Evolutionary conservation across 2,113 vertebrate species (phyloP), one percentile per base, ranked within the genome.

Genomic region (Sakesphorus luctuosus): DNA sequence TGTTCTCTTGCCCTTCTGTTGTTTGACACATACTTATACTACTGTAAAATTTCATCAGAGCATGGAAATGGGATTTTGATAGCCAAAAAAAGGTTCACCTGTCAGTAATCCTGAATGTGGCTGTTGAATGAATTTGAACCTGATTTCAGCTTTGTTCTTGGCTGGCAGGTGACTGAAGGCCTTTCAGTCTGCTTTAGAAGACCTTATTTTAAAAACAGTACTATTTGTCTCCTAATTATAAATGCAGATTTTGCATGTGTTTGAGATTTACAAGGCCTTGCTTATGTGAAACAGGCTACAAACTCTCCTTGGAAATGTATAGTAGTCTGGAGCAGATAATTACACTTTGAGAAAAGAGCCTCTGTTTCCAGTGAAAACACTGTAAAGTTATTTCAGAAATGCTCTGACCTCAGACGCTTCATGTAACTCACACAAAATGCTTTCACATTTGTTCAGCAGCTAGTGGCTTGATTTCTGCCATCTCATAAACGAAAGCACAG

Each of bases 301-400:
- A 96, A 77, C 61, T 84, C 61, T 89, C 86, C 87, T 76, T 89
- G 78, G 79, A 95, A 84, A 84, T n/a, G 59, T 73, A 49, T 93
- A 87, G 95, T 90, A 89, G 95, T 93, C 94, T 96, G 78, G 62
- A 93, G 91, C 18, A 90, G 89, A 88, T 95, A 86, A 84, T 89
- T 93, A 79, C 62, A 47, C 84, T 95, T 95, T 78, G 93, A 92
- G 89, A 82, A 95, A 96, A 96, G 91, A 92, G 84, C 86, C 96
- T 96, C 89, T 96, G 80, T 93, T 95, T 87, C 84, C 88, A 97
- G 83, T 97, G 89, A 96, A 96, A 96, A 95, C 91, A 84, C 50
- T 91, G 83, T 82, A 80, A 94, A 95, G 84, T 93, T 84, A 90
- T 94, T 97, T 94, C 87, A 94, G 92, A 93, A 97, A 96, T 95